A percentile compares a stretch with the other conserved stretches of the same genome.
phyloP scores from a whole-genome alignment of 2,113 vertebrate species.

The Scomber colias region DNA sequence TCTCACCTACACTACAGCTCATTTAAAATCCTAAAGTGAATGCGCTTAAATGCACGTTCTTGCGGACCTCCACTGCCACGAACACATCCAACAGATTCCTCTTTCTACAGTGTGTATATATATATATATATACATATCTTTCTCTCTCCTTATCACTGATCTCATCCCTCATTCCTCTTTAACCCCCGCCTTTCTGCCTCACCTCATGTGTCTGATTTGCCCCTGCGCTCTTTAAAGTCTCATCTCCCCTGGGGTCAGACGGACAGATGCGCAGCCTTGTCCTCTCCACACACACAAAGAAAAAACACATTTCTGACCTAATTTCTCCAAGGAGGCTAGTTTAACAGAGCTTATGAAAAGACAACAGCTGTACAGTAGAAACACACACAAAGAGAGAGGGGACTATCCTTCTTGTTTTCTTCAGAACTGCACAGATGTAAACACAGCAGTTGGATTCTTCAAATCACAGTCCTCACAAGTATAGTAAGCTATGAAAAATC shows the following conservation, averaged over 20 bases:
- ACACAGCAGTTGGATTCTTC: neutral
- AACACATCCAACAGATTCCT: constrained; percentile 66
- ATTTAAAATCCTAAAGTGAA: constrained; percentile 64
- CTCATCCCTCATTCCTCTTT: constrained; percentile 48
- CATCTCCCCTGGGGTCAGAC: constrained; percentile 62
- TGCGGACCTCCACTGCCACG: constrained; percentile 21
- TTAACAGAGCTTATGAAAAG: constrained; percentile 39
- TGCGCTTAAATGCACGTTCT: constrained; percentile 8
- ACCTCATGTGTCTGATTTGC: constrained; percentile 53
- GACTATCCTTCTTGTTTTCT: neutral
- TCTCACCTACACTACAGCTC: constrained; percentile 55
- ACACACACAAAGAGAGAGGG: constrained; percentile 3
- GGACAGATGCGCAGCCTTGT: constrained; percentile 67
- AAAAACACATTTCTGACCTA: constrained; percentile 53
- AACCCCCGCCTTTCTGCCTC: constrained; percentile 56
- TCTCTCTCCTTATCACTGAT: neutral
- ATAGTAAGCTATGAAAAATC: neutral
- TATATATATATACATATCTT: neutral
- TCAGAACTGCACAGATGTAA: neutral
- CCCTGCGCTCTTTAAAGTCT: neutral
- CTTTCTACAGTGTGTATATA: constrained; percentile 4
- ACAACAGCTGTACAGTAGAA: constrained; percentile 54
- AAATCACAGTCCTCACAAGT: neutral
- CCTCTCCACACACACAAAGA: constrained; percentile 4
- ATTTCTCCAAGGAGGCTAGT: constrained; percentile 59